Percentiles rank a stretch among this genome's conserved stretches.
Conservation (phyloP, 2,797 vertebrate genomes). For the Gephyroberyx darwinii region DNA sequence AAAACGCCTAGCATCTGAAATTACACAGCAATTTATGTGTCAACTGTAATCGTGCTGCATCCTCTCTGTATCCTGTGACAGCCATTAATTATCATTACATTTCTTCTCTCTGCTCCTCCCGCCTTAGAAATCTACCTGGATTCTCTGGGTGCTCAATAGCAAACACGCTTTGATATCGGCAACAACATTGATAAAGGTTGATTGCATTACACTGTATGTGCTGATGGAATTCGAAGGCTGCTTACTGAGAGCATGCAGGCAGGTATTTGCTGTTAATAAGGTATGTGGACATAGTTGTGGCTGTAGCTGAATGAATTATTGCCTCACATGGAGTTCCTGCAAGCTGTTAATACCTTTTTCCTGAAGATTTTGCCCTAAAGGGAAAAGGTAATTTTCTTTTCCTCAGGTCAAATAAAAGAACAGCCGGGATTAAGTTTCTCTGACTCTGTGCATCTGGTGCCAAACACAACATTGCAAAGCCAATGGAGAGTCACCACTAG, state of each 20-base stretch:
- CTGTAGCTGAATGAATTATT: conserved; percentile 45
- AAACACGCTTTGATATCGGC: conserved; percentile 62
- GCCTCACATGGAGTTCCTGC: conserved; percentile 37
- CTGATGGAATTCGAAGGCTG: conserved; percentile 47
- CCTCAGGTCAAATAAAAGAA: conserved; percentile 59
- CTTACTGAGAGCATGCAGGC: conserved; percentile 15
- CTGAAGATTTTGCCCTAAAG: conserved; percentile 27
- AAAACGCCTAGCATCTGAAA: conserved; percentile 79
- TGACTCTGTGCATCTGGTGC: conserved; percentile 36
- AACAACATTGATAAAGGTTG: conserved; percentile 47
- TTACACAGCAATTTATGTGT: conserved; percentile 87
- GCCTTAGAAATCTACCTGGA: conserved; percentile 67
- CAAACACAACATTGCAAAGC: conserved; percentile 58
- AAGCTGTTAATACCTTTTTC: conserved; percentile 51
- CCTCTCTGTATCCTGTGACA: conserved; percentile 71
- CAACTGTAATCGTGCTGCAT: conserved; percentile 80
- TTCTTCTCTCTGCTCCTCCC: conserved; percentile 55
- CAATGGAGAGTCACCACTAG: conserved; percentile 19
- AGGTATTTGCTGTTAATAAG: conserved; percentile 34
- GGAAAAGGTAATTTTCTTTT: conserved; percentile 52
- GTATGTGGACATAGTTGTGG: conserved; percentile 37
- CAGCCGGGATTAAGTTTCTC: conserved; percentile 61
- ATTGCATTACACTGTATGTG: conserved; percentile 32
- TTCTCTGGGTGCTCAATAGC: conserved; percentile 52
- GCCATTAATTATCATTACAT: conserved; percentile 80